Conservation (phyloP, 2,888 invertebrate genomes). For the Platycheirus albimanus region DNA sequence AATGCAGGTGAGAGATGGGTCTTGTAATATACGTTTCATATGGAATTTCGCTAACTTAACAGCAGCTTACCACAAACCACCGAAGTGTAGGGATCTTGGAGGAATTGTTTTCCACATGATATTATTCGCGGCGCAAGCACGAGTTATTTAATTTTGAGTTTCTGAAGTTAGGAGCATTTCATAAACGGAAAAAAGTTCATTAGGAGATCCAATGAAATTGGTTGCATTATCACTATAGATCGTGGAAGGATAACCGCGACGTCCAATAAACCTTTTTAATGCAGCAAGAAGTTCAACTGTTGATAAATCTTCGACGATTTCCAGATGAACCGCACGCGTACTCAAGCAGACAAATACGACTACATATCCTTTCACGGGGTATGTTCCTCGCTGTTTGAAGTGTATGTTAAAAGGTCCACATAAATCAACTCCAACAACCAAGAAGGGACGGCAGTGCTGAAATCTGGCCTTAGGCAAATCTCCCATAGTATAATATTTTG, state of each 20-base stretch:
- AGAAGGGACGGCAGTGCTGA: conserved; percentile 22
- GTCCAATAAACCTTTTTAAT: conserved; percentile 52
- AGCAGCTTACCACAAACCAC: conserved; percentile 39
- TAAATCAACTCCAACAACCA: conserved; percentile 50
- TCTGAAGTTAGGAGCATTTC: conserved; percentile 25
- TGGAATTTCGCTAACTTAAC: conserved; percentile 10
- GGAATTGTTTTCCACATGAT: conserved; percentile 57
- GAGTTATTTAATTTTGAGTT: conserved; percentile 41
- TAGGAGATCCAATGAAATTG: conserved; percentile 60
- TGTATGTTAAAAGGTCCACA: conserved; percentile 49
- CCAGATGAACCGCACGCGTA: conserved; percentile 57
- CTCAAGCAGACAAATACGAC: conserved; percentile 54
- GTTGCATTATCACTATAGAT: conserved; percentile 66
- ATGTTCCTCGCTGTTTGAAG: conserved; percentile 35
- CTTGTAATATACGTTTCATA: not conserved
- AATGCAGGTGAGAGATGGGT: conserved; percentile 10
- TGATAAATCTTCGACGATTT: conserved; percentile 44
- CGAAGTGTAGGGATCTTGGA: conserved; percentile 53
- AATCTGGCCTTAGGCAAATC: conserved; percentile 39
- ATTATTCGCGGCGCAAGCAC: conserved; percentile 27
- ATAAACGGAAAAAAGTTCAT: conserved; percentile 37
- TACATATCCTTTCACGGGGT: conserved; percentile 40
- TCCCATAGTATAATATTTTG: conserved; percentile 14
- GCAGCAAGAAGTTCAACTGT: conserved; percentile 52
- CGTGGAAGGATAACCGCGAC: conserved; percentile 47